Conservation (phyloP, 1,140 invertebrate species). For the Brachionus manjavacas region DNA sequence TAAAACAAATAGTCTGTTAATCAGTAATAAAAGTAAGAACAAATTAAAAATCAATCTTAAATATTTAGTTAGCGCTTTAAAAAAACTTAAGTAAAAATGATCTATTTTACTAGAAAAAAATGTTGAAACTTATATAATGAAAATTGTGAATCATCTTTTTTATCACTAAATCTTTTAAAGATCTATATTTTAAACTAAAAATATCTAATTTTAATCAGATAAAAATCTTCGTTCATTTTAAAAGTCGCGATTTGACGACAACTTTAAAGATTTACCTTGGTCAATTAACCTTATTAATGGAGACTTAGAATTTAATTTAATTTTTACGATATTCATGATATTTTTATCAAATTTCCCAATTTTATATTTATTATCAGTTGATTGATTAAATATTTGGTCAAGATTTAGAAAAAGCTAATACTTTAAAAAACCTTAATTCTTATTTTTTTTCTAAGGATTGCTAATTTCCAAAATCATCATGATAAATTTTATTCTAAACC, state of each 20-base stretch:
- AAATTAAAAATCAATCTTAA: neutral
- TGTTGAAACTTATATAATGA: neutral
- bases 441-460: neutral
- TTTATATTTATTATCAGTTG: neutral
- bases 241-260: neutral
- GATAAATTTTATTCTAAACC: neutral
- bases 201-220: neutral
- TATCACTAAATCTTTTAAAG: neutral
- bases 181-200: neutral
- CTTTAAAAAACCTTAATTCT: neutral
- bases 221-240: neutral
- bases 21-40: neutral
- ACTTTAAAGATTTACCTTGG: neutral
- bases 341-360: neutral
- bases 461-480: neutral
- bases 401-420: neutral
- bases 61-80: neutral
- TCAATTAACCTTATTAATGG: neutral
- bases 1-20: neutral
- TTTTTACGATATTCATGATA: neutral
- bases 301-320: neutral
- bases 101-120: neutral
- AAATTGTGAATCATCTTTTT: neutral
- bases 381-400: neutral
- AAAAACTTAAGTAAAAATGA: neutral